Percentiles rank a stretch among this genome's conserved stretches.
These are phyloP conservation scores for Microplitis manilae DNA, from an alignment of 2,888 invertebrate genomes.

Conservation along the genomic window DNA sequence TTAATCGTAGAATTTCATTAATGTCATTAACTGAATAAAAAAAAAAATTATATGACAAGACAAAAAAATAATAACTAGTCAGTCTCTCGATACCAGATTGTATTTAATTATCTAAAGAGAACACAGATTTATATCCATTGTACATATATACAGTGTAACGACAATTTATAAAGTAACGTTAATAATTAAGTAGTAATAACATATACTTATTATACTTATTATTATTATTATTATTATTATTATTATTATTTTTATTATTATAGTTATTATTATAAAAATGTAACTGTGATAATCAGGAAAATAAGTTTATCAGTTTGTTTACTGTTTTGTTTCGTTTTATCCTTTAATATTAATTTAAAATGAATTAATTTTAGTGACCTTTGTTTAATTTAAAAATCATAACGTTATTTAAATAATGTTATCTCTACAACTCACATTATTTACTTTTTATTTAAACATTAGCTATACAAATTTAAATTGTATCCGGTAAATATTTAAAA, in stretches of 20 bases:
- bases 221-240: slow-evolving; percentile 45
- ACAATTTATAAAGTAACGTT: slow-evolving; percentile 50
- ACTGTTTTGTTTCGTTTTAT: neutral
- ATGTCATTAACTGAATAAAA: slow-evolving; percentile 37
- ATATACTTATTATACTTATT: slow-evolving; percentile 46
- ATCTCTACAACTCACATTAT: neutral
- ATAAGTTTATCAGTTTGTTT: slow-evolving; percentile 61
- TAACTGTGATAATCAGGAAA: slow-evolving; percentile 71
- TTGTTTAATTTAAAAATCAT: neutral
- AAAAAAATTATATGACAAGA: slow-evolving; percentile 42
- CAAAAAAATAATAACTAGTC: slow-evolving; percentile 53
- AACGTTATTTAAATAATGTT: neutral
- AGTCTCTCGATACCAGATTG: slow-evolving; percentile 60
- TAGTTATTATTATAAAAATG: slow-evolving; percentile 60
- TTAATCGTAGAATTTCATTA: slow-evolving; percentile 44
- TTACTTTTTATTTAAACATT: slow-evolving; percentile 7
- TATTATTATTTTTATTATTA: slow-evolving; percentile 55
- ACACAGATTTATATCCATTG: slow-evolving; percentile 66
- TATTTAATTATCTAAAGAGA: slow-evolving; percentile 66
- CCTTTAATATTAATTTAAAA: too few species aligned
- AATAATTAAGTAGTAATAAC: slow-evolving; percentile 56
- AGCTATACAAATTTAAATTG: slow-evolving; percentile 16
- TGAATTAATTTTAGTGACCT: neutral
- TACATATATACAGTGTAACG: slow-evolving; percentile 65
- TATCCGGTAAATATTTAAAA: neutral